Evolutionary conservation across 2,113 vertebrate species (phyloP), one percentile per base, ranked within the genome.

Genomic region (Rostratula benghalensis): DNA sequence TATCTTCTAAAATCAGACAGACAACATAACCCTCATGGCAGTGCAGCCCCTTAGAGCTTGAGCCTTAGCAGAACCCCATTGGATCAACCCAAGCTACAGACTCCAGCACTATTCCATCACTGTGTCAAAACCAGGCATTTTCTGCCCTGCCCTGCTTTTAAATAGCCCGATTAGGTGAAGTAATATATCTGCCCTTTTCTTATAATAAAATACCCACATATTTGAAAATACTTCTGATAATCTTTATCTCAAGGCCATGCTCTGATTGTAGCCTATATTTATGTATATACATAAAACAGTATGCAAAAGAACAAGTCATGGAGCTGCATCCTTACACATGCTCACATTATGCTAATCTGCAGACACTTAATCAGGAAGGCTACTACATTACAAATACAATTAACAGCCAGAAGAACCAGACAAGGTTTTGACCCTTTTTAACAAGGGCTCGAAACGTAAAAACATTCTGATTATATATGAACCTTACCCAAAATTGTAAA

Each of bases 1-100:
- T 93, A 61, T 90, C 91, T 91, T 76, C 86, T 90, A 79, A 95
- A 98, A 95, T 94, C 92, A 97, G 95, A 95, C 81, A 80, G 83
- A 93, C 67, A 83, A 85, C n/a, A 94, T 11, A 95, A 87, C 33
- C 31, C 35, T 75, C 13, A 1, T 3, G 31, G 71, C 87, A 94
- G 82, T 48, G 39, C 64, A 94, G 80, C 63, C 56, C 95, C 79
- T 63, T 64, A n/a, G n/a, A 94, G 83, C 77, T 95, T 48, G 7
- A 77, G 89, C 53, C 85, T 95, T 79, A 91, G 67, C 79, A 96
- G 90, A 83, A 87, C 90, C 50, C 54, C 75, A 30, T 12, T 13
- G 28, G 88, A 95, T 94, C 67, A 95, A 91, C 90, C 93, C 87
- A 87, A 92, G 79, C 51, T 92, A 97, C 12, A 95, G 93, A 93